Base-by-base conservation (phyloP, 2,113 vertebrate genomes). In the Mormyrus iriodes region DNA sequence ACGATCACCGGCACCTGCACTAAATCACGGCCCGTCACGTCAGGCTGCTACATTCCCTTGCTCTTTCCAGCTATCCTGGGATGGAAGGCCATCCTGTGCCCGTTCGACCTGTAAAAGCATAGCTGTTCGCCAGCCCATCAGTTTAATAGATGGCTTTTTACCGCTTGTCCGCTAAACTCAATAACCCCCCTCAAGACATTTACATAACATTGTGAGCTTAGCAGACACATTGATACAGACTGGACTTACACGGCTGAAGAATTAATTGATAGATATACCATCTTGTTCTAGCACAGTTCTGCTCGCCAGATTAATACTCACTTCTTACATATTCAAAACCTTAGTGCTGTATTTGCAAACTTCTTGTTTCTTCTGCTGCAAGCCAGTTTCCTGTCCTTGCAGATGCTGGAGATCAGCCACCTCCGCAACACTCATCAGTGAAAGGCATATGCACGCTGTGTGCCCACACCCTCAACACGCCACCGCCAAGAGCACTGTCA, bases 1-100 rank as follows among this genome's bases (percentile, higher is more conserved):
- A 96, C 92, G 92, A 93, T 92, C 93, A 84, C 89, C 91, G 91
- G 44, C 21, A 90, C 91, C 90, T 65, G 87, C 91, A 92, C 90
- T 95, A 95, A 95, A 95, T 96, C 94, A 94, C 6, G 39, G 21
- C 21, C 19, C 76, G 13, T 42, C 76, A 46, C 24, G 35, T 65
- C 88, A 44, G 21, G 44, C 85, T 3, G 13, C 86, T 35, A 39
- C 35, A 35, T 17, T 42, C 53, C 86, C 86, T 53, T 4, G n/a
- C 27, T 53, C 31, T 53, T 51, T 48, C 48, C 27, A 48, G 39
- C 82, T 84, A 19, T 83, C 49, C 88, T 52, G 13, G 49, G 69
- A 39, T 5, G n/a, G 24, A 84, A 84, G 31, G 31, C 49, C 87
- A 88, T 46, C 42, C 42, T 48, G 73, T 86, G 48, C 51, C 35